Percentiles rank a stretch among this genome's conserved stretches.
Evolutionary conservation across 2,888 invertebrate species (phyloP).

Genomic region (Cheilosia vulpina): DNA sequence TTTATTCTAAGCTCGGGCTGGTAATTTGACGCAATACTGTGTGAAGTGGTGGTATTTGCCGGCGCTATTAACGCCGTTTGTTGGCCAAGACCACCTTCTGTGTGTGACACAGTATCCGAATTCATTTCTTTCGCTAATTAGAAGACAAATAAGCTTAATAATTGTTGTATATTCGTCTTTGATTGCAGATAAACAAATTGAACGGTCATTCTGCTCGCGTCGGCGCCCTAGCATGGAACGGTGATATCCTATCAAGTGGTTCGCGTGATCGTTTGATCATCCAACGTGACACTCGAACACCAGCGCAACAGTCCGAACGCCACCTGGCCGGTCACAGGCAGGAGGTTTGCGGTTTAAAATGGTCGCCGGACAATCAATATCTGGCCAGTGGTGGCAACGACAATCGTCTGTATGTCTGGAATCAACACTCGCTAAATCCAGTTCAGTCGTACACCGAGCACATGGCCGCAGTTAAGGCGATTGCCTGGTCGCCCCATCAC

Average conservation of each 20-base stretch:
- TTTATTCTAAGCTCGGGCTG: conserved; percentile 41
- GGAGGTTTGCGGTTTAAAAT: conserved; percentile 98
- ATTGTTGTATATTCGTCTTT: conserved; percentile 35
- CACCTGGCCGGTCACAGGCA: conserved; percentile 96
- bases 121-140: conserved; percentile 35
- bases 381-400: conserved; percentile 99
- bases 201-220: conserved; percentile 96
- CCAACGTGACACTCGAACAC: conserved; percentile 96
- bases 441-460: conserved; percentile 98
- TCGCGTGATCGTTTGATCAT: conserved; percentile 96
- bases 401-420: conserved; percentile 86
- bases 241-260: conserved; percentile 97
- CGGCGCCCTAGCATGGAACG: conserved; percentile 98
- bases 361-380: conserved; percentile 99
- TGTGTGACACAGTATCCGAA: conserved; percentile 31
- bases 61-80: conserved; percentile 31
- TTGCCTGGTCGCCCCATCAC: conserved; percentile 99
- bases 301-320: conserved; percentile 90
- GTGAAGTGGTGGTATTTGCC: conserved; percentile 57
- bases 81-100: conserved; percentile 49
- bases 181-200: conserved; percentile 90
- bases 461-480: conserved; percentile 98
- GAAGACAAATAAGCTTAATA: background rate
- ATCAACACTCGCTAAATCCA: conserved; percentile 92
- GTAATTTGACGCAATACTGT: conserved; percentile 57